Base-by-base conservation (phyloP, 2,888 invertebrate species). In the Perithous albicinctus region DNA sequence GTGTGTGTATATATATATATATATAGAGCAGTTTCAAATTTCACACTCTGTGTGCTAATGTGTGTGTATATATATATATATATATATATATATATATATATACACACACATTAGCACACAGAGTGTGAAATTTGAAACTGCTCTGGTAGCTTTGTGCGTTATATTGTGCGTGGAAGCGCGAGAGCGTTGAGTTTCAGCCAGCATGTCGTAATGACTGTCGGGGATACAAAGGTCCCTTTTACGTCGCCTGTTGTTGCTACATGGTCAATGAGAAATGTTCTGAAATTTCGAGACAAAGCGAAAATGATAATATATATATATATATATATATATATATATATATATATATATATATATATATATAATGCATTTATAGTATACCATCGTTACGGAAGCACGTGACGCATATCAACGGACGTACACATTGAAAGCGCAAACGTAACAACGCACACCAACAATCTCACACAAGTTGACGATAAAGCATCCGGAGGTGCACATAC, bases 401-500 rank as follows among this genome's bases (percentile, higher is more conserved):
- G 78, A 78, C 73, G 56, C 23, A 54, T 67, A 78, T 81, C 67
- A 72, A 73, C 72, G 61, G 41, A 81, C 67, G 41, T 41, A 29
- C 54, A 56, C 56, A 72, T 63, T 35, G 48, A 46, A 26, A 77
- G 54, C 35, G 61, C 41, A 46, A 81, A 61, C 38, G 35, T 51
- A 67, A 6, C 41, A 12, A 43, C 54, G 20, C 7, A 29, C 67
- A 76, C 23, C 15, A 32, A 59, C 35, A 69, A 23, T 46, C 26
- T 51, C 51, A 48, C 69, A 23, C 29, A 66, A 48, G 48, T 59
- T 35, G 41, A 67, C 64, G 81, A 81, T 81, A 81, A 81, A 78
- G 78, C 81, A 69, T 69, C 63, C 81, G 63, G 48, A 78, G 69
- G 46, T 74, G 73, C 82, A 67, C 61, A n/a, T n/a, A 46, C 67